Evolutionary conservation across 2,797 vertebrate genomes (phyloP), one percentile per base, ranked within the genome.

Genomic region (Onychomys arenicola): DNA sequence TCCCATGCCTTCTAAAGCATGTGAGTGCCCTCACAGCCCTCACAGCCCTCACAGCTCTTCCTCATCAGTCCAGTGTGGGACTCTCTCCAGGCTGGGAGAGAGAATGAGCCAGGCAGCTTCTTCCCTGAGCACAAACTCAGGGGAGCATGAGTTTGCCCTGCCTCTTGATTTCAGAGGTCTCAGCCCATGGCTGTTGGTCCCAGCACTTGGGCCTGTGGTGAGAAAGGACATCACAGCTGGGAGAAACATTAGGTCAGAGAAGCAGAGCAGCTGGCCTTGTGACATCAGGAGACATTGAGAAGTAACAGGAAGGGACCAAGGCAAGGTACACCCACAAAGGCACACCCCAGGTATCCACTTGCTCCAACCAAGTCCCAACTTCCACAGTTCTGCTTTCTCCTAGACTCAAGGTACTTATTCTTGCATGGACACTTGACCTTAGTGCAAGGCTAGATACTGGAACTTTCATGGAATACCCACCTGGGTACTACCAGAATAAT

Each of bases 401-500:
- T 55, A 55, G 46, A 57, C 4, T 2, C 3, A 76, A 32, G 19
- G 29, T 9, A 13, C 13, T 27, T 12, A 5, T 37, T 34, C 75
- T 78, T 89, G 19, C 34, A 4, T 14, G n/a, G 25, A 78, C 4
- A 16, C 34, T 4, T 37, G 29, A 57, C 57, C n/a, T n/a, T 57
- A 34, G 9, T 2, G 17, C 40, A 59, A 61, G 46, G 23, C 34
- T 37, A 43, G 27, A 19, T 10, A 49, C 71, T 12, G 57, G 43
- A 14, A 25, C 11, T 13, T 63, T 25, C 43, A 11, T 0, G 4
- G 63, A 17, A 63, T 46, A 71, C 83, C 59, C 13, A 1, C 1
- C 0, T 0, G 14, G 14, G 32, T 40, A n/a, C 49, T 0, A 13
- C 27, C 46, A 13, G 40, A 46, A 27, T 0, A 0, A 43, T 2